Evolutionary conservation across 1,140 invertebrate species (phyloP), one percentile per base, ranked within the genome.

Genomic region (Conus ventricosus): DNA sequence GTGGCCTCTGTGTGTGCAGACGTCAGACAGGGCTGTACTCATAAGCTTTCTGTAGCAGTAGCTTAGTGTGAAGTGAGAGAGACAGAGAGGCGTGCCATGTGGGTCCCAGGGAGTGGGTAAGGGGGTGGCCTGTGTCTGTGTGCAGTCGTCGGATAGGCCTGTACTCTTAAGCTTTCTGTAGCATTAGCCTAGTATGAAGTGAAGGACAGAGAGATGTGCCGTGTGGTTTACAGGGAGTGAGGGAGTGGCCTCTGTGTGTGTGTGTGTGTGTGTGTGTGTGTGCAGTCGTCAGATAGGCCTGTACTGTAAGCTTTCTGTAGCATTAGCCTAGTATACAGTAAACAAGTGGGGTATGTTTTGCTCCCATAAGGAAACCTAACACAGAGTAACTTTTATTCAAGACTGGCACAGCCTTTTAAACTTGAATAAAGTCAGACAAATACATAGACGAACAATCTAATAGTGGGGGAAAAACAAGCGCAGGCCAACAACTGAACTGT

Each of bases 71-170:
- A 5, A 13, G 67, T 23, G 5, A 71, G 23, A 23, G 57, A 11
- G 57, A 60, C 57, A 60, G 57, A 60, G 15, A 60, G 57, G 57
- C 15, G 4, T 11, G 15, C 15, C 15, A 15, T 60, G 23, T 71
- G 67, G 6, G 67, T 10, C 13, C 20, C 5, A 13, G 67, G 7
- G 8, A 11, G 67, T 71, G 67, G 5, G 23, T 20, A 17, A 20
- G 60, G 10, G 10, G 17, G 17, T 20, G 60, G 60, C 17, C 11
- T 20, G 1, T 4, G 67, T 15, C 5, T 71, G 67, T 55, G 10
- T 94, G 27, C 95, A 97, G 98, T 91, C 97, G 99, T 78, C 98
- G 99, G 94, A 99, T 98, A 0, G 98, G 39, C 11, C 11, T 71
- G 67, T 60, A 11, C 8, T 60, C 8, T 0, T 8, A 60, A 60